Percentiles rank a stretch among this genome's conserved stretches.
Evolutionary conservation across 2,888 invertebrate genomes (phyloP).

Genomic region (Caenorhabditis macrosperma): DNA sequence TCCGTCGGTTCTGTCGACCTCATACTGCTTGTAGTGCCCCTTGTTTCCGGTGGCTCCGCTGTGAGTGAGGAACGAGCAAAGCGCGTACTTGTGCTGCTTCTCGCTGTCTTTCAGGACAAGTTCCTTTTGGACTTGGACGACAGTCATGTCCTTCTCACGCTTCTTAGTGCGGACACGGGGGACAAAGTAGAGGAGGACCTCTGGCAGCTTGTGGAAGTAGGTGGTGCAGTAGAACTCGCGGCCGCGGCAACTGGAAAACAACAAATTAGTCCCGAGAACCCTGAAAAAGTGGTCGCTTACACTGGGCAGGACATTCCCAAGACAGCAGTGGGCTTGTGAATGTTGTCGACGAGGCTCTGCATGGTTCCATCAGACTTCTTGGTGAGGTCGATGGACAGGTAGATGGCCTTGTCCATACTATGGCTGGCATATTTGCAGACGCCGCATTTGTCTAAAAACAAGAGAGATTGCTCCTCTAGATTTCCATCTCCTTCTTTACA

Average conservation of each 20-base stretch:
- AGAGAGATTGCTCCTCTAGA: background rate
- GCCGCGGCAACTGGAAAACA: background rate
- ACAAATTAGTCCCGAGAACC: background rate
- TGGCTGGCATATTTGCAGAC: background rate
- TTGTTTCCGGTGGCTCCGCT: background rate
- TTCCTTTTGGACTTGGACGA: conserved; percentile 1
- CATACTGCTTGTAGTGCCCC: conserved; percentile 31
- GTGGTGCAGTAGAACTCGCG: background rate
- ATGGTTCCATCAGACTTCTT: conserved; percentile 6
- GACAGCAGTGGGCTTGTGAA: background rate
- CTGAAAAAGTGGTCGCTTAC: background rate
- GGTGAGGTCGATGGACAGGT: conserved; percentile 9
- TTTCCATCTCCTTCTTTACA: no score
- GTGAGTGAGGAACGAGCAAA: conserved; percentile 26
- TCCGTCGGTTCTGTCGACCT: conserved; percentile 14
- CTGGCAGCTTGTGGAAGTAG: conserved; percentile 13
- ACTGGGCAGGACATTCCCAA: background rate
- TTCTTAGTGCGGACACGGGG: conserved; percentile 24
- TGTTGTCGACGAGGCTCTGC: conserved; percentile 17
- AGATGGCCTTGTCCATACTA: conserved; percentile 11
- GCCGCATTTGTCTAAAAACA: conserved; percentile 15
- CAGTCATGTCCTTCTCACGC: conserved; percentile 22
- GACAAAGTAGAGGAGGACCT: conserved; percentile 33
- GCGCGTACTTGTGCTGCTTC: conserved; percentile 5
- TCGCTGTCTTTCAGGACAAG: background rate